phyloP scores from a whole-genome alignment of 2,888 invertebrate species.

The Teleiodes luculella region DNA sequence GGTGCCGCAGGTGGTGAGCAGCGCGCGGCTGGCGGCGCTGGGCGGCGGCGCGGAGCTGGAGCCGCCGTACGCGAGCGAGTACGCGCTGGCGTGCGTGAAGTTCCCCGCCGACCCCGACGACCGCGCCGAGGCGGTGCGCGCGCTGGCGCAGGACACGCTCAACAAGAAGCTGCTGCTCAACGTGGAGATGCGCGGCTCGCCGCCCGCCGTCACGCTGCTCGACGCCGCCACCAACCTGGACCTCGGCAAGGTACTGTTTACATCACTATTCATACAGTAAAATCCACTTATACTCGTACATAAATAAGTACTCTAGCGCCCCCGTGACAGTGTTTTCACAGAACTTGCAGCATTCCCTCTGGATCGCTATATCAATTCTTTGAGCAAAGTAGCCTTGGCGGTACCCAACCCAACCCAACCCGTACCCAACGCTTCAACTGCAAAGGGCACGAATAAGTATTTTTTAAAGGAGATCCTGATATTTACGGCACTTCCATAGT shows the following conservation, averaged over 20 bases:
- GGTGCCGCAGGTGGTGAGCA: conserved; percentile 72
- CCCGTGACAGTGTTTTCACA: too few species aligned
- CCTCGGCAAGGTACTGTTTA: conserved; percentile 77
- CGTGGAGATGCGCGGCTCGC: conserved; percentile 85
- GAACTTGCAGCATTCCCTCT: too few species aligned
- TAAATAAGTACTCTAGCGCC: too few species aligned
- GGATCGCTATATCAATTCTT: too few species aligned
- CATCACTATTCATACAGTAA: too few species aligned
- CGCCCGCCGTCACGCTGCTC: conserved; percentile 75
- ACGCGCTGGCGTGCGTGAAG: conserved; percentile 88
- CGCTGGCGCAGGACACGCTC: conserved; percentile 80
- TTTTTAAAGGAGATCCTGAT: too few species aligned
- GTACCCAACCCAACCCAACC: too few species aligned
- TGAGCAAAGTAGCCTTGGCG: too few species aligned
- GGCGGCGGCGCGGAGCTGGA: conserved; percentile 84
- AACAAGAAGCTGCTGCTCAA: conserved; percentile 90
- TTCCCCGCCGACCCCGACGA: conserved; percentile 94
- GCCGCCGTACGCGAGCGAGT: conserved; percentile 91
- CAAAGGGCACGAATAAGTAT: too few species aligned
- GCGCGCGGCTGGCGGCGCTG: conserved; percentile 87
- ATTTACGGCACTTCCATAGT: too few species aligned
- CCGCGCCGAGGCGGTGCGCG: conserved; percentile 84
- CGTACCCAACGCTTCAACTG: too few species aligned
- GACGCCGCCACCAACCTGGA: conserved; percentile 71
- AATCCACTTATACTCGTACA: too few species aligned